These are phyloP conservation scores for Apaloderma vittatum DNA, from an alignment of 2,113 vertebrate genomes.

Conservation along the genomic window DNA sequence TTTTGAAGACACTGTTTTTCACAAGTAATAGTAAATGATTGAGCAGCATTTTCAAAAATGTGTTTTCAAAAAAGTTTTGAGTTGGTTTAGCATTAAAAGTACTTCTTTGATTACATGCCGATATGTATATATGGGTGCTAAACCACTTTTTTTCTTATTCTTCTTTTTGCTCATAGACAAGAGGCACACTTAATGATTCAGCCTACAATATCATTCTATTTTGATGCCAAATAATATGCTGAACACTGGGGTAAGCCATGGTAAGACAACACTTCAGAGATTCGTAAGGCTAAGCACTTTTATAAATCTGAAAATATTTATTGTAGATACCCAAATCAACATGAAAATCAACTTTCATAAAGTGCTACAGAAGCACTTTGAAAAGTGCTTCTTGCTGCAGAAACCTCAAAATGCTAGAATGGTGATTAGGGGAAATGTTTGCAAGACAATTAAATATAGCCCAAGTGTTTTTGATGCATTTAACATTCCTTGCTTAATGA, in stretches of 20 bases:
- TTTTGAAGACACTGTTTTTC: not conserved
- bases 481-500: not conserved
- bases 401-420: not conserved
- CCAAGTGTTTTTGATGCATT: not conserved
- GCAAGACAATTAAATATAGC: not conserved
- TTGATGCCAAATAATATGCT: not conserved
- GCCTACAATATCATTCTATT: not conserved
- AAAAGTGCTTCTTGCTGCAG: not conserved
- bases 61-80: not conserved
- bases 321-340: not conserved
- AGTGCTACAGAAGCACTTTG: too few relatives aligned
- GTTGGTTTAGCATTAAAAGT: not conserved
- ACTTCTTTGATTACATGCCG: not conserved
- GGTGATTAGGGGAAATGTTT: not conserved
- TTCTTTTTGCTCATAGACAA: not conserved
- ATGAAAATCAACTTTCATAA: not conserved
- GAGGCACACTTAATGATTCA: not conserved
- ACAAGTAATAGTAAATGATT: not conserved
- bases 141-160: not conserved
- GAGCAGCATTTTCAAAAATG: fast-evolving
- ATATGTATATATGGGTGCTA: not conserved
- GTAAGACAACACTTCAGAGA: not conserved
- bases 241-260: not conserved
- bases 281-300: not conserved
- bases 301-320: not conserved